Base-by-base conservation (phyloP, 2,113 vertebrate species). In the Callipepla californica region DNA sequence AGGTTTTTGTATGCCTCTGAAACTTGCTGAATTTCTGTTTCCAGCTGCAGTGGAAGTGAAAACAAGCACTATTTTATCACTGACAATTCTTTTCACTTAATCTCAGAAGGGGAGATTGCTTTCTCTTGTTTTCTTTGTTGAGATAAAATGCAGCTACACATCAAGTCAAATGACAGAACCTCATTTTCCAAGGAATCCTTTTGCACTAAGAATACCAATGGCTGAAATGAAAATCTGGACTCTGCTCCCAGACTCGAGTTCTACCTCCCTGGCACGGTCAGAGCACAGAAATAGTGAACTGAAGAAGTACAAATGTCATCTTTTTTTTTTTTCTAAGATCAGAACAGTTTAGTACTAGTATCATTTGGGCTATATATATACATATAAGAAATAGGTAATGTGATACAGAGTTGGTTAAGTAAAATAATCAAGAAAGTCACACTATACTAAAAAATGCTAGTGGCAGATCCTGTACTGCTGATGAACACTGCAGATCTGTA, bases 1-100 rank as follows among this genome's bases (percentile, higher is more conserved):
- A 99, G 97, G 97, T 99, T 99, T 96, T 99, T 99, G 72, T 99
- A 99, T 0, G 98, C 99, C 95, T 99, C 99, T 0, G 99, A 99
- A 82, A 99, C 99, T 92, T 99, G 98, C 95, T 99, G 99, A 91
- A 99, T 99, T 97, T 99, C 99, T 47, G 98, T 98, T 96, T 99
- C 99, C 98, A 99, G 96, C 99, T 99, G 95, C 62, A 67, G 79
- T 40, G 36, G 68, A 47, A 87, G 53, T 70, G 30, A 82, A 92
- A 94, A 93, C 18, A 90, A 83, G 58, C 21, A 69, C 3, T 73
- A 34, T 85, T 92, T 92, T 74, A 82, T 47, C 50, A 55, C 62
- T 21, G 75, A 53, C 13, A 80, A 58, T 69, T 34, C 48, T 53
- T 80, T 74, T n/a, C 18, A 22, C n/a, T 89, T 22, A 10, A 40